A percentile compares a stretch with the other conserved stretches of the same genome.
Conservation (phyloP, 2,888 invertebrate species). For the Tiliacea aurago region DNA sequence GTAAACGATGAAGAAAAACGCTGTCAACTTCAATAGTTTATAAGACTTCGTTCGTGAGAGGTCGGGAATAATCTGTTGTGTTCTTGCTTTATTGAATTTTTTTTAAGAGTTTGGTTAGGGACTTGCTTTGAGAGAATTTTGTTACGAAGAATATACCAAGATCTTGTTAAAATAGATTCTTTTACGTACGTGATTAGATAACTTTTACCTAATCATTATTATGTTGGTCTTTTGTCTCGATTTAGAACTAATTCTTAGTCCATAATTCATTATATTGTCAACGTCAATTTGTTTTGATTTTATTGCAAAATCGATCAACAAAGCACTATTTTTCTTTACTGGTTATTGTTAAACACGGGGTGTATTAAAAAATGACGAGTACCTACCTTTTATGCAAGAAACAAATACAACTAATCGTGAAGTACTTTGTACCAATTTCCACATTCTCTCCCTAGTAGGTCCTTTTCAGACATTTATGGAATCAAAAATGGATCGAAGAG, state of each 20-base stretch:
- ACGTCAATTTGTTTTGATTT: too few relatives aligned
- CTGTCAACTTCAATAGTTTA: conserved; percentile 61
- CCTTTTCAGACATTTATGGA: conserved; percentile 7
- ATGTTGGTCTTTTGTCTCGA: too few relatives aligned
- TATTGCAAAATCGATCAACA: too few relatives aligned
- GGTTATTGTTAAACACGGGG: too few relatives aligned
- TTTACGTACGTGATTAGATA: neutral
- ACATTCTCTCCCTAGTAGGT: conserved; percentile 1
- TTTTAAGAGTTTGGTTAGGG: conserved; percentile 12
- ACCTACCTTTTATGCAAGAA: neutral
- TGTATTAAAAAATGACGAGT: too few relatives aligned
- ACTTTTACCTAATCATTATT: too few relatives aligned
- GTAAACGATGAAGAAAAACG: conserved; percentile 59
- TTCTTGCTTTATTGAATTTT: conserved; percentile 44
- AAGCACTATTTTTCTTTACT: too few relatives aligned
- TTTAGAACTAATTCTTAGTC: too few relatives aligned
- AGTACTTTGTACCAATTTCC: neutral
- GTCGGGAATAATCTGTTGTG: conserved; percentile 50
- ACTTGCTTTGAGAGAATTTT: neutral
- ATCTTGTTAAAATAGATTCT: neutral
- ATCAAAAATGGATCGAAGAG: conserved; percentile 14
- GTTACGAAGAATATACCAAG: neutral
- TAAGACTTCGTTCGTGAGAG: conserved; percentile 48
- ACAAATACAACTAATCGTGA: too few relatives aligned
- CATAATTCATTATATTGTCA: too few relatives aligned